These are phyloP conservation scores for Sycophila texana DNA, from an alignment of 2,888 invertebrate species.

Conservation along the genomic window DNA sequence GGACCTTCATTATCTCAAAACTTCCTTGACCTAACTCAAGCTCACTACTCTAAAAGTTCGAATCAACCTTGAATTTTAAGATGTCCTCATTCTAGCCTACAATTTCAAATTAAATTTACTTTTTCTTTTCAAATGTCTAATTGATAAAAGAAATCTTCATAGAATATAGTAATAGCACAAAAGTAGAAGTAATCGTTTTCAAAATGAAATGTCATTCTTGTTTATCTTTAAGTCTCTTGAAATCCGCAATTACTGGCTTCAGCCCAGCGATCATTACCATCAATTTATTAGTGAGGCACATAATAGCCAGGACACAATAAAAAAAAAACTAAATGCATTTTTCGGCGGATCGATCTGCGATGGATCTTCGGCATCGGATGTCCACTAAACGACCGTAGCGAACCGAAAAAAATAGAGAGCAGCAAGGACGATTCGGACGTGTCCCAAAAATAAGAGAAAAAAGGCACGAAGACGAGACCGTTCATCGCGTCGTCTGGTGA, in stretches of 20 bases:
- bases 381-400: neutral
- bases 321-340: too few relatives aligned
- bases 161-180: too few relatives aligned
- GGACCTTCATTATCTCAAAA: conserved; percentile 12
- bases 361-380: too few relatives aligned
- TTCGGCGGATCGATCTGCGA: too few relatives aligned
- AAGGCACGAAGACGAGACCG: conserved; percentile 8
- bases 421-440: conserved; percentile 13
- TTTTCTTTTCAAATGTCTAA: neutral
- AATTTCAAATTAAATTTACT: neutral
- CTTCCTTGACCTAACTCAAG: conserved; percentile 39
- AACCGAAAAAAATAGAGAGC: conserved; percentile 13
- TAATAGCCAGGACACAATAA: too few relatives aligned
- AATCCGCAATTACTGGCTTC: neutral
- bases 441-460: conserved; percentile 25
- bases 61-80: conserved; percentile 29
- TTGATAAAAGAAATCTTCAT: too few relatives aligned
- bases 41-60: neutral
- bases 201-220: neutral
- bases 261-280: neutral
- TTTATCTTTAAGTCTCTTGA: neutral
- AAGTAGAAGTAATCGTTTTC: neutral
- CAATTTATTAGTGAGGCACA: neutral
- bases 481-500: conserved; percentile 25
- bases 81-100: neutral